Evolutionary conservation across 2,113 vertebrate species (phyloP).

Genomic region (Petrocephalus zakoni): DNA sequence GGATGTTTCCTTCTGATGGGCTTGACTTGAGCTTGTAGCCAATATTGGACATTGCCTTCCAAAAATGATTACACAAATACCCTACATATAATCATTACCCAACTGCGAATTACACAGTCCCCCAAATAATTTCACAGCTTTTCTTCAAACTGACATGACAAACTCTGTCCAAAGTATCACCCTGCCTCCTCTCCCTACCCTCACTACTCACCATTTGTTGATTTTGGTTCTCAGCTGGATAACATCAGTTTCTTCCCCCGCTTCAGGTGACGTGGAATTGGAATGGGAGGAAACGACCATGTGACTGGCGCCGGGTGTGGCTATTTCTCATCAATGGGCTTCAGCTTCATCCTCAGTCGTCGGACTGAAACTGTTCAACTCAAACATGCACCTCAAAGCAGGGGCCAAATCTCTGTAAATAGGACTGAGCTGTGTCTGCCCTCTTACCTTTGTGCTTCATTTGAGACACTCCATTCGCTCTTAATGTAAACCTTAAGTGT

Average conservation of each 20-base stretch:
- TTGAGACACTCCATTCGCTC: conserved; percentile 23
- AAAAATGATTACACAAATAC: too few relatives aligned
- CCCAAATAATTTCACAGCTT: too few relatives aligned
- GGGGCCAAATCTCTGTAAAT: conserved; percentile 22
- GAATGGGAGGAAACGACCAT: conserved; percentile 99
- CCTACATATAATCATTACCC: too few relatives aligned
- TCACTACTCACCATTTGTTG: too few relatives aligned
- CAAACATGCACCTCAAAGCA: not conserved
- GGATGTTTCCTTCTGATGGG: not conserved
- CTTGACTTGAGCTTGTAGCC: not conserved
- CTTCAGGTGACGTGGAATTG: conserved; percentile 88
- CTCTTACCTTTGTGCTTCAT: not conserved
- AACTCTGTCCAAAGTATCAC: too few relatives aligned
- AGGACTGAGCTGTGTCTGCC: conserved; percentile 30
- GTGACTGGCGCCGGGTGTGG: conserved; percentile 56
- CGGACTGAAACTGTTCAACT: not conserved
- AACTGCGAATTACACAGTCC: too few relatives aligned
- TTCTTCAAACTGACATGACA: too few relatives aligned
- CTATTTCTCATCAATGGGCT: not conserved
- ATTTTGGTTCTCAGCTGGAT: not conserved
- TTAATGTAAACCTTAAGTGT: conserved; percentile 10
- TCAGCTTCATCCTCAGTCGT: not conserved
- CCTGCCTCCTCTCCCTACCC: too few relatives aligned
- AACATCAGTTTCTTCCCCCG: not conserved
- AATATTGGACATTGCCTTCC: not conserved